Percentiles rank a stretch among this genome's conserved stretches.
These are phyloP conservation scores for Esox masquinongy DNA, from an alignment of 2,797 vertebrate species.

Conservation along the genomic window DNA sequence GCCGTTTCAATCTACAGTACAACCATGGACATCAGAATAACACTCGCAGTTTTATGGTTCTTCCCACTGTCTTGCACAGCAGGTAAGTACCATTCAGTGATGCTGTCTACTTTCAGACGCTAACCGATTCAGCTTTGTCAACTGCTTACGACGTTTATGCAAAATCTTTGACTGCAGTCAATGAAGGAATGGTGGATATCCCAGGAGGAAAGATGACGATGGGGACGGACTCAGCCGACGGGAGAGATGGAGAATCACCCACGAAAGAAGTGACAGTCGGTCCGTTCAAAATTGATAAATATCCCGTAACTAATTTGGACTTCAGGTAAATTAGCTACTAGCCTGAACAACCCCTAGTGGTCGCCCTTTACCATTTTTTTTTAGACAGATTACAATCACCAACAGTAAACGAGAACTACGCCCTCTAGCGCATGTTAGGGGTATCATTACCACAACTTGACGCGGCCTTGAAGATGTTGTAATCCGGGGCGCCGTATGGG, in stretches of 20 bases:
- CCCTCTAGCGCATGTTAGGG: no score
- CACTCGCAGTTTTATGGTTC: slow-evolving; percentile 9
- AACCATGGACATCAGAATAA: slow-evolving; percentile 3
- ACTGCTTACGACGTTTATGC: not conserved
- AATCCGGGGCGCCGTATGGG: no score
- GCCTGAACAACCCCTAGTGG: no score
- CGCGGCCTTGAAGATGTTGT: no score
- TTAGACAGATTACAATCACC: not conserved
- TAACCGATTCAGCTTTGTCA: not conserved
- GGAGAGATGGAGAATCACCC: slow-evolving; percentile 77
- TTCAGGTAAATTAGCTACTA: slow-evolving; percentile 80
- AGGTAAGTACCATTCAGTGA: slow-evolving; percentile 6
- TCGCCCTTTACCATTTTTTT: no score
- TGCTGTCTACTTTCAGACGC: not conserved
- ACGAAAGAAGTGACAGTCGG: slow-evolving; percentile 67
- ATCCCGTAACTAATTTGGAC: slow-evolving; percentile 86
- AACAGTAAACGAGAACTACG: no score
- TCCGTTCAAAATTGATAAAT: slow-evolving; percentile 81
- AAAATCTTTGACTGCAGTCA: slow-evolving; percentile 15
- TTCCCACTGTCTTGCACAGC: slow-evolving; percentile 2
- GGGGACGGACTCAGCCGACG: slow-evolving; percentile 75
- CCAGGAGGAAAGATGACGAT: slow-evolving; percentile 81
- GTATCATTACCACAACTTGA: no score
- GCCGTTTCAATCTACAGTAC: not conserved
- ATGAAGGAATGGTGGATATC: slow-evolving; percentile 70